phyloP scores from a whole-genome alignment of 2,888 invertebrate genomes.

The Alloplasta piceator region DNA sequence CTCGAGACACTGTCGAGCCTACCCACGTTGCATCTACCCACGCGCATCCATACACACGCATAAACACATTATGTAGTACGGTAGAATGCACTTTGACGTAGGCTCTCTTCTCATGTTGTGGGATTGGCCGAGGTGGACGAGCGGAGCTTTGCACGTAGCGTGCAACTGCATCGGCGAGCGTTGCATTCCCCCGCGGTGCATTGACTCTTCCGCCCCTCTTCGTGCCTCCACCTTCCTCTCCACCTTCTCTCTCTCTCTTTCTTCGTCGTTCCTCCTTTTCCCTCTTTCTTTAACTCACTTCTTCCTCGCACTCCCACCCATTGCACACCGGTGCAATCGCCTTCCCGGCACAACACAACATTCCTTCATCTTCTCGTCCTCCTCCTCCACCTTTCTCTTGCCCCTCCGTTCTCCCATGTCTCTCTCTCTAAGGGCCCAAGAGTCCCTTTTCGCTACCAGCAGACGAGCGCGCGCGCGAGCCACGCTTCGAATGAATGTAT shows the following conservation, averaged over 20 bases:
- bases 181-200: slow-evolving; percentile 82
- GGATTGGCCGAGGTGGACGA: slow-evolving; percentile 76
- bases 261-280: slow-evolving; percentile 40
- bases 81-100: slow-evolving; percentile 79
- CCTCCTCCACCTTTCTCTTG: slow-evolving; percentile 71
- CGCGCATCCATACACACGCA: background rate
- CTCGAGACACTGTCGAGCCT: too few relatives aligned
- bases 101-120: slow-evolving; percentile 59
- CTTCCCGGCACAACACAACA: slow-evolving; percentile 81
- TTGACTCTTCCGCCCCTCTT: slow-evolving; percentile 77
- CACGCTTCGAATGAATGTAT: slow-evolving; percentile 16
- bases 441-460: slow-evolving; percentile 50
- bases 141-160: slow-evolving; percentile 48
- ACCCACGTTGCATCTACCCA: background rate
- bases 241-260: slow-evolving; percentile 34
- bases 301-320: slow-evolving; percentile 70
- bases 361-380: slow-evolving; percentile 79
- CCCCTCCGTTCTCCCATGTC: slow-evolving; percentile 16
- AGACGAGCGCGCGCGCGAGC: slow-evolving; percentile 20
- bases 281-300: slow-evolving; percentile 49
- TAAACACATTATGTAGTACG: slow-evolving; percentile 66
- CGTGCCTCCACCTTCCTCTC: slow-evolving; percentile 63
- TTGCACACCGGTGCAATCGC: slow-evolving; percentile 75
- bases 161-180: slow-evolving; percentile 56
- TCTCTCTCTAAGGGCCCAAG: slow-evolving; percentile 30